A percentile compares a stretch with the other conserved stretches of the same genome.
Conservation (phyloP, 2,797 vertebrate species). For the Sebastes diploproa region DNA sequence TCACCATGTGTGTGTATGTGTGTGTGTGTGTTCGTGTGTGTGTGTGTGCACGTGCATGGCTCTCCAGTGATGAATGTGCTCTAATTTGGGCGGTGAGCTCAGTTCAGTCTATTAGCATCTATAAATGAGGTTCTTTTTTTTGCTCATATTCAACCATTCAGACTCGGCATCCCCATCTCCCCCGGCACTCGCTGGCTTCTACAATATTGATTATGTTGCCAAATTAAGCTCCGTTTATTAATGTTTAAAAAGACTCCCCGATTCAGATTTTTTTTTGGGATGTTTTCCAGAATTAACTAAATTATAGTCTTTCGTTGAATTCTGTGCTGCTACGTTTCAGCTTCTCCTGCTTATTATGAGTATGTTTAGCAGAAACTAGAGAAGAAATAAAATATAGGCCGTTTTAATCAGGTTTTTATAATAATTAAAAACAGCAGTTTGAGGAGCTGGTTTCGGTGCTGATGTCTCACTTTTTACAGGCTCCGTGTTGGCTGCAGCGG, state of each 20-base stretch:
- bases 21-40: background rate
- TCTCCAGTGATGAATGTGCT: slow-evolving; percentile 39
- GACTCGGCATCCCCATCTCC: background rate
- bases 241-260: background rate
- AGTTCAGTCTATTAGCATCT: slow-evolving; percentile 4
- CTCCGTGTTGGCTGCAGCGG: slow-evolving; percentile 86
- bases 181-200: background rate
- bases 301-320: background rate
- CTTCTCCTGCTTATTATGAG: background rate
- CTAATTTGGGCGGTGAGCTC: slow-evolving; percentile 38
- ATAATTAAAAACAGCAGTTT: background rate
- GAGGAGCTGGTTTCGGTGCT: background rate
- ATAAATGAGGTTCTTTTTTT: slow-evolving; percentile 21
- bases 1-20: background rate
- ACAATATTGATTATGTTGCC: slow-evolving; percentile 20
- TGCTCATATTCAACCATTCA: background rate
- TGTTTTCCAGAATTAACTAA: background rate
- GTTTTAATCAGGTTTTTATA: too few species aligned
- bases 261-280: background rate
- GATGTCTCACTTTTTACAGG: slow-evolving; percentile 87
- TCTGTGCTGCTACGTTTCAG: background rate
- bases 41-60: background rate
- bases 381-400: too few species aligned
- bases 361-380: background rate
- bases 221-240: slow-evolving; percentile 5